Evolutionary conservation across 2,888 invertebrate genomes (phyloP).

Genomic region (Rhagonycha lutea): DNA sequence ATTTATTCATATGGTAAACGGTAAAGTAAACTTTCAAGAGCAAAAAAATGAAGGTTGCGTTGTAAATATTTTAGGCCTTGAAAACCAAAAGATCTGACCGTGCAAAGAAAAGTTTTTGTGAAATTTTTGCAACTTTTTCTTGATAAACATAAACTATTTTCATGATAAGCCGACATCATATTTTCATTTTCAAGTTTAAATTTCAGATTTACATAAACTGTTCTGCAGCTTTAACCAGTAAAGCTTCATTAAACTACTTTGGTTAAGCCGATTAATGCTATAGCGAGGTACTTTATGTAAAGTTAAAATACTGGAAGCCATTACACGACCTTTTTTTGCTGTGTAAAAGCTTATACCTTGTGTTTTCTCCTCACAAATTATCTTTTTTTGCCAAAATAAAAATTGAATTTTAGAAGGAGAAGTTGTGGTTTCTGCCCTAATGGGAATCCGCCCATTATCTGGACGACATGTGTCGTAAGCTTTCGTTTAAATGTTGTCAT

Average conservation of each 20-base stretch:
- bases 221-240: not conserved
- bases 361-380: not conserved
- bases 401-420: not conserved
- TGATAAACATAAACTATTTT: not conserved
- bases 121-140: not conserved
- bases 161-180: too few species aligned
- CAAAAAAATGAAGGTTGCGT: not conserved
- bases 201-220: not conserved
- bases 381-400: not conserved
- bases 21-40: not conserved
- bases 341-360: not conserved
- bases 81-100: too few species aligned
- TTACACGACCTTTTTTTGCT: not conserved
- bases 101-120: too few species aligned
- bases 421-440: not conserved
- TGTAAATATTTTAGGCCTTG: not conserved
- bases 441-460: not conserved
- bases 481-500: constrained; percentile 20
- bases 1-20: not conserved
- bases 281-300: not conserved
- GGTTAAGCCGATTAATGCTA: not conserved
- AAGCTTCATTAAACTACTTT: not conserved
- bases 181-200: not conserved
- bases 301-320: not conserved
- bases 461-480: constrained; percentile 17